These are phyloP conservation scores for Danio tinwini DNA, from an alignment of 2,797 vertebrate genomes.

Conservation along the genomic window DNA sequence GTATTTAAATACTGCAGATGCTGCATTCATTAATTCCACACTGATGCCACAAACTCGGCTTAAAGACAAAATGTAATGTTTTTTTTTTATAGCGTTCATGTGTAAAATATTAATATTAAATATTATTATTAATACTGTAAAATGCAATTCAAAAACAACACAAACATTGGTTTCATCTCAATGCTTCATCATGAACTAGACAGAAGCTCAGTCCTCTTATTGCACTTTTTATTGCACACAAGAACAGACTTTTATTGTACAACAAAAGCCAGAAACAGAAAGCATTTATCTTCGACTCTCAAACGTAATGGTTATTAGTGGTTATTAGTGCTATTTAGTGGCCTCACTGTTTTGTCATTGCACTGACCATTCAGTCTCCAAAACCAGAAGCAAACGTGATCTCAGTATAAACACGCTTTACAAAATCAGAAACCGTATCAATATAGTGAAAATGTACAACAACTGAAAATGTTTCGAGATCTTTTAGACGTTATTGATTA, in stretches of 20 bases:
- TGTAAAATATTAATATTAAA: too few species aligned
- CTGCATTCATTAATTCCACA: too few species aligned
- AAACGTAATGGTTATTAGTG: background rate
- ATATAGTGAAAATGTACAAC: constrained; percentile 3
- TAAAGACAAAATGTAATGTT: too few species aligned
- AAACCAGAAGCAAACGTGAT: constrained; percentile 6
- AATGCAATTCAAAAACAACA: too few species aligned
- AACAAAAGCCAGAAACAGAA: background rate
- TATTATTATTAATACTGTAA: too few species aligned
- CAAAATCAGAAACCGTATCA: background rate
- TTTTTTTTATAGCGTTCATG: too few species aligned
- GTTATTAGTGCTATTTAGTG: constrained; percentile 21
- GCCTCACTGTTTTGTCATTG: background rate
- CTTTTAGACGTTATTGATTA: background rate
- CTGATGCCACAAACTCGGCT: too few species aligned
- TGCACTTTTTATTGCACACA: constrained; percentile 83
- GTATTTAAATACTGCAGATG: too few species aligned
- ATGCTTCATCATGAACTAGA: background rate
- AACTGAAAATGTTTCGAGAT: background rate
- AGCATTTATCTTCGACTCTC: background rate
- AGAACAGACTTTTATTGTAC: constrained; percentile 56
- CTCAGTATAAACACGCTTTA: background rate
- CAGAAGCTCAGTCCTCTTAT: constrained; percentile 62
- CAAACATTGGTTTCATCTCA: too few species aligned
- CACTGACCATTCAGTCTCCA: background rate